A percentile compares a stretch with the other conserved stretches of the same genome.
Conservation (phyloP, 2,888 invertebrate genomes). For the Xanthorhoe spadicearia region DNA sequence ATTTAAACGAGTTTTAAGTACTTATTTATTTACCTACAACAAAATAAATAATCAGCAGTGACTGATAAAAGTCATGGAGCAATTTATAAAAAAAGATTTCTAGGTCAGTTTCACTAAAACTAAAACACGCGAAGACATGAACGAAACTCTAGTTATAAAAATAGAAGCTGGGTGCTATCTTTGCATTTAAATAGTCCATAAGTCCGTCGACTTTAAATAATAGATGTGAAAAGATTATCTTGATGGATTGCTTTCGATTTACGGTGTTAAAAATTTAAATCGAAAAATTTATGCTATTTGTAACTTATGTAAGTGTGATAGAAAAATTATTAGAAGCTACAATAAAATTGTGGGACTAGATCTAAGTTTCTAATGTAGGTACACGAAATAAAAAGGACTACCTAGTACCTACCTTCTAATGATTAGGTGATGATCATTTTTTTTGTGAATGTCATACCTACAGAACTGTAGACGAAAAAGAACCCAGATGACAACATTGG, state of each 20-base stretch:
- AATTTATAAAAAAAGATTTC: too few species aligned
- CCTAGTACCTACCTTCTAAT: too few species aligned
- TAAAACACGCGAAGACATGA: background rate
- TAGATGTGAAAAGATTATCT: constrained; percentile 45
- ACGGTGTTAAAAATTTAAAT: constrained; percentile 31
- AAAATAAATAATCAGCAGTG: background rate
- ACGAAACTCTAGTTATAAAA: background rate
- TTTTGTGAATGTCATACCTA: too few species aligned
- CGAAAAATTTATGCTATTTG: background rate
- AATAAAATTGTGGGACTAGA: too few species aligned
- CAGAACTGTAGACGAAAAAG: too few species aligned
- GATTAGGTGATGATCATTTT: too few species aligned
- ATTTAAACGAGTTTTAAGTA: too few species aligned
- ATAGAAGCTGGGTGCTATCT: constrained; percentile 58
- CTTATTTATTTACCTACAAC: too few species aligned
- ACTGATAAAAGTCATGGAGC: background rate
- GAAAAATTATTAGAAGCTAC: background rate
- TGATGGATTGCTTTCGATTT: constrained; percentile 42
- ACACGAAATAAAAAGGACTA: too few species aligned
- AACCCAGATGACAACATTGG: too few species aligned
- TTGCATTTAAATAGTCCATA: constrained; percentile 72
- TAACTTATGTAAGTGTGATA: background rate
- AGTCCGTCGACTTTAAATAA: constrained; percentile 47
- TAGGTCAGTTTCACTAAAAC: too few species aligned
- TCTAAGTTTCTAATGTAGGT: too few species aligned